Base-by-base conservation (phyloP, 2,888 invertebrate species). In the Lordiphosa andalusiaca region DNA sequence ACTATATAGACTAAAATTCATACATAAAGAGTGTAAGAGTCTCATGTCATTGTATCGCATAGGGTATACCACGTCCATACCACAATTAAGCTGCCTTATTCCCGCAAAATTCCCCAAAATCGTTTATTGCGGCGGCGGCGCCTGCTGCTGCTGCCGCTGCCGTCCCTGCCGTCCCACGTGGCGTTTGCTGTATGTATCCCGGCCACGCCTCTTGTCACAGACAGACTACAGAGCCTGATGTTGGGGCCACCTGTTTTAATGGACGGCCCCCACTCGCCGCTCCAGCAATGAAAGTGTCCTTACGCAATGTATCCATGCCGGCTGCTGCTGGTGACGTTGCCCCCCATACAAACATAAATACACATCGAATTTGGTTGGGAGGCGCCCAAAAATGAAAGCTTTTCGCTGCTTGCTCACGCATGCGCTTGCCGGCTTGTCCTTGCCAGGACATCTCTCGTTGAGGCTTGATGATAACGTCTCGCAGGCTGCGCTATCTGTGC, bases 341-440 rank as follows among this genome's bases (percentile, higher is more conserved):
- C 38, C 35, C 35, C 25, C 35, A 40, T 35, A 47, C 33, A 13
- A 13, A 35, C 37, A 47, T 41, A 19, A 3, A 19, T 35, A 40
- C 9, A 44, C 38, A 35, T 33, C 16, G 2, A 25, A 25, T 46
- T 39, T 54, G 10, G 7, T 4, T 13, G 37, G 16, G 25, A 41
- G 35, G 7, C 25, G 7, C 6, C 23, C 2, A 25, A 37, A 23
- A 37, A 12, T 21, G 47, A 16, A 38, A 63, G 56, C 52, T 44
- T 54, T 53, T 36, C 4, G 19, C 19, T 4, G 3, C 19, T 16
- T 16, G 12, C 12, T 39, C 42, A 54, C 68, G 73, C 71, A 68
- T 71, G 73, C 73, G 73, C 62, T 35, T 3, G 30, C n/a, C 5
- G 10, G n/a, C 30, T 40, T 76, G 76, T 71, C 76, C 73, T 73